Evolutionary conservation across 2,797 vertebrate genomes (phyloP), one percentile per base, ranked within the genome.

Genomic region (Pachyuromys duprasi): DNA sequence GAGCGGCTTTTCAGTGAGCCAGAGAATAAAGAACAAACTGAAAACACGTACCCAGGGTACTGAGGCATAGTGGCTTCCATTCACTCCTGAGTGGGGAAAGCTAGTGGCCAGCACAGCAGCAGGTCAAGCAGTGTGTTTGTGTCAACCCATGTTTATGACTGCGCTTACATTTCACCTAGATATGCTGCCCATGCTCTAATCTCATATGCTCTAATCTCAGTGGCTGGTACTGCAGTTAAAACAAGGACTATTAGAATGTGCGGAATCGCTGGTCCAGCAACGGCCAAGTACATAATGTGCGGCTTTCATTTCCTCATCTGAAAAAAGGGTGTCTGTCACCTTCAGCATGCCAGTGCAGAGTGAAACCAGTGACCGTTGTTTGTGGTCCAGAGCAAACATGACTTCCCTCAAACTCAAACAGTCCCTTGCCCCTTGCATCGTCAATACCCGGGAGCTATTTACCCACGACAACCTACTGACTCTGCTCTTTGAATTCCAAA

Each of bases 251-350:
- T 45, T 86, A 57, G 69, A 96, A 86, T 22, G 57, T 87, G 28
- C 26, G 26, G 49, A 26, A 62, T 60, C 76, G 24, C 75, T 86
- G 67, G 60, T 90, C 76, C 81, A 90, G 55, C 84, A 84, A 42
- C 15, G 53, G 67, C 57, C 67, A 67, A 39, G 60, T 55, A 49
- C 79, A 26, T 17, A 42, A 88, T 78, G 31, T 7, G 33, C 39
- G 6, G 86, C 81, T 90, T 93, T 75, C 60, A 93, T 89, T 92
- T 96, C 79, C 89, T 92, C 94, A 65, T 92, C 79, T 69, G 53
- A 79, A 62, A 94, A 76, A 36, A 42, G 45, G 8, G 3, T n/a
- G 42, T 39, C 55, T 57, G n/a, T 70, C 78, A 79, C 94, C 83
- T 96, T 70, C 33, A 83, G 13, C 14, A 0, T 4, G n/a, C 49